A percentile compares a stretch with the other conserved stretches of the same genome.
phyloP scores from a whole-genome alignment of 2,113 vertebrate genomes.

The Callocephalon fimbriatum region DNA sequence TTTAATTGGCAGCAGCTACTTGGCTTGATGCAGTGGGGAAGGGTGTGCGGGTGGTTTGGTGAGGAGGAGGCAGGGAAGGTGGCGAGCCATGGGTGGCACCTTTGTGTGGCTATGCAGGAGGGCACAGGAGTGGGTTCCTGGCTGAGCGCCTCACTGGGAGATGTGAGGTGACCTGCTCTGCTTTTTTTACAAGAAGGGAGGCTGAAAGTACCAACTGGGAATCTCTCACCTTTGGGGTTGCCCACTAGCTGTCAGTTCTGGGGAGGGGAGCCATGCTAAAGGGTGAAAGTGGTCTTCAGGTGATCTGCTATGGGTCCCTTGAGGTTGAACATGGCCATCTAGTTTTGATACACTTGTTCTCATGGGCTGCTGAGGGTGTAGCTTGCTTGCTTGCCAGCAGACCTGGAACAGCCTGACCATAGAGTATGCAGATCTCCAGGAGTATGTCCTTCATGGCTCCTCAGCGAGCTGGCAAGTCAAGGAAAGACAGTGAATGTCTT shows the following conservation, averaged over 20 bases:
- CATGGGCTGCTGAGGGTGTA: not conserved
- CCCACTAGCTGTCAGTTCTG: not conserved
- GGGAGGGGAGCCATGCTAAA: not conserved
- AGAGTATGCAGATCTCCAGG: not conserved
- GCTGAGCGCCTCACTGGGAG: not conserved
- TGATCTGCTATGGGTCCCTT: fast-evolving
- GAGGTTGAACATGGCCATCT: not conserved
- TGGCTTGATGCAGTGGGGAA: not conserved
- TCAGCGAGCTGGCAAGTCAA: not conserved
- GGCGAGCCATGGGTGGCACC: not conserved
- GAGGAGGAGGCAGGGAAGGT: not conserved
- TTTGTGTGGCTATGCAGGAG: not conserved
- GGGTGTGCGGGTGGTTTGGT: not conserved
- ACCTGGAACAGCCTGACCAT: not conserved
- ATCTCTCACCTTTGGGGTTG: not conserved
- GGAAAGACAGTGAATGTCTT: not conserved
- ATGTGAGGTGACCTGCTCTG: not conserved
- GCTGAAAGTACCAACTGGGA: not conserved
- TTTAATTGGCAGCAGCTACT: constrained; percentile 24
- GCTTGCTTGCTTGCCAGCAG: not conserved
- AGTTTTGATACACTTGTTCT: not conserved
- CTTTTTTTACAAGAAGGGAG: not conserved
- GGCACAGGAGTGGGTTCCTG: not conserved
- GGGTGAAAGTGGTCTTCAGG: not conserved
- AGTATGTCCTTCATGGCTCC: not conserved